Conservation (phyloP, 1,140 invertebrate genomes). For the Centruroides vittatus region DNA sequence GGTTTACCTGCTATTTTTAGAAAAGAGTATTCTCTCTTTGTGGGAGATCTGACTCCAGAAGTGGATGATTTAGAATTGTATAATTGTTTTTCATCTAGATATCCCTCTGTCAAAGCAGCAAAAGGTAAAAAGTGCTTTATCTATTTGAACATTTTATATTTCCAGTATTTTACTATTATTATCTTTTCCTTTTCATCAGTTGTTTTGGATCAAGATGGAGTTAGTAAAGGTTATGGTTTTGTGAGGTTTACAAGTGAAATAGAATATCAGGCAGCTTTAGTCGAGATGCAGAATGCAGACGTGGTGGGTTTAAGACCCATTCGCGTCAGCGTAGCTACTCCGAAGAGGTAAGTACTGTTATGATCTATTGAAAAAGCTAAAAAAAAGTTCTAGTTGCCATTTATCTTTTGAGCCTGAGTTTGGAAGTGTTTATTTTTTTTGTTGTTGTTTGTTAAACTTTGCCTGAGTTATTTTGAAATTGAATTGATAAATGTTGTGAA, state of each 20-base stretch:
- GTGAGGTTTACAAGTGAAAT: constrained; percentile 86
- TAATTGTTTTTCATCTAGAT: constrained; percentile 78
- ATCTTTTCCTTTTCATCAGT: constrained; percentile 37
- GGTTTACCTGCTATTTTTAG: constrained; percentile 2
- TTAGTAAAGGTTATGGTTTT: constrained; percentile 94
- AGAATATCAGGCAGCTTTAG: constrained; percentile 81
- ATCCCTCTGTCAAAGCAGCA: constrained; percentile 83
- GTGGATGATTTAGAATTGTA: constrained; percentile 94
- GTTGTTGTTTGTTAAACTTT: too few species aligned
- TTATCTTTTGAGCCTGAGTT: too few species aligned
- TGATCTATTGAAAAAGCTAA: neutral
- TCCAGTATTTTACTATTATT: neutral
- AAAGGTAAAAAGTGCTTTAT: constrained; percentile 47
- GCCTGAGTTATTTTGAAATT: too few species aligned
- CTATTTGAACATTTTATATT: neutral
- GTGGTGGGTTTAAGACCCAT: constrained; percentile 56
- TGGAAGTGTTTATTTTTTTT: too few species aligned
- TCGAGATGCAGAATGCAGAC: constrained; percentile 40
- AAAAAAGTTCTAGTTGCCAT: too few species aligned
- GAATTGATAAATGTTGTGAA: too few species aligned
- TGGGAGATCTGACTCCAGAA: constrained; percentile 82
- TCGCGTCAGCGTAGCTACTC: constrained; percentile 75
- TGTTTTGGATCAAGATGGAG: constrained; percentile 69
- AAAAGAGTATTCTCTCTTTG: constrained; percentile 85
- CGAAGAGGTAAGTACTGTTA: constrained; percentile 56